phyloP scores from a whole-genome alignment of 2,113 vertebrate species.

The Engraulis encrasicolus region DNA sequence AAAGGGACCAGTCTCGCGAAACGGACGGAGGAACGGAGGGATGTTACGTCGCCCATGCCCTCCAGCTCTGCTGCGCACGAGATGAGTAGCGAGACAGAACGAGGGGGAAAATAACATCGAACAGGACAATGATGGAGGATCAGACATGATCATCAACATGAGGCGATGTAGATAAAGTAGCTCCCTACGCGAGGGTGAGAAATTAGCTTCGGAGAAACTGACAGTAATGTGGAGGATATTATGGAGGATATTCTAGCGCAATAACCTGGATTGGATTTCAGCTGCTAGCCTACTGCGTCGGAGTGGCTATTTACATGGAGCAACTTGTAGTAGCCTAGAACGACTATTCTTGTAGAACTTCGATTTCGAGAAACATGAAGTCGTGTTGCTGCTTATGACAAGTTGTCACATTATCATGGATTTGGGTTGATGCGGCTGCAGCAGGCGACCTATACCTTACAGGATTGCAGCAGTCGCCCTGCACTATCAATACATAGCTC shows the following conservation, averaged over 20 bases:
- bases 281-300: background rate
- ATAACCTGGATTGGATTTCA: constrained; percentile 13
- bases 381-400: background rate
- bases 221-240: background rate
- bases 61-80: background rate
- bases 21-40: background rate
- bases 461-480: too few species aligned
- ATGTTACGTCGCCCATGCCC: too few species aligned
- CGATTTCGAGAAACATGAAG: constrained; percentile 1
- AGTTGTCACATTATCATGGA: constrained; percentile 20
- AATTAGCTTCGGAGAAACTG: background rate
- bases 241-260: background rate
- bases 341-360: background rate
- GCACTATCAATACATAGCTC: too few species aligned
- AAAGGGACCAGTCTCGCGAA: background rate
- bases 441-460: background rate
- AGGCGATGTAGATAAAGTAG: background rate
- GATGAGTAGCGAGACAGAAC: background rate
- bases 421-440: background rate
- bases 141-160: too few species aligned
- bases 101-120: background rate
- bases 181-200: background rate
- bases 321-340: background rate
- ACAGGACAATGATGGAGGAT: background rate
- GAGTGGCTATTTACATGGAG: background rate